Conservation (phyloP, 2,113 vertebrate species). For the Parus major region DNA sequence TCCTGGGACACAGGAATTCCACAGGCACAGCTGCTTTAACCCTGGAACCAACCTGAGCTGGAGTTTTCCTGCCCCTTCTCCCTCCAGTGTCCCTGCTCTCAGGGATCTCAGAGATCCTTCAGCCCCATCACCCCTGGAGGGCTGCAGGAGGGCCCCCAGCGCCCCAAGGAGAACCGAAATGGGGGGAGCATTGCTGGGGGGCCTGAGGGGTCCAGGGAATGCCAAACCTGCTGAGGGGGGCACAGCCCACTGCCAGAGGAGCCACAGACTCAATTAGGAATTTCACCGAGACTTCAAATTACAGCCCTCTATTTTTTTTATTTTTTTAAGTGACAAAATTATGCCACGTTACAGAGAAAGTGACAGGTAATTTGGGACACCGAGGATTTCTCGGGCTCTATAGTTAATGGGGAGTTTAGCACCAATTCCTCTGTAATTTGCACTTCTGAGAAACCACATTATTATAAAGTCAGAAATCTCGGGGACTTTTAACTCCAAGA, state of each 20-base stretch:
- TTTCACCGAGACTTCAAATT: conserved; percentile 62
- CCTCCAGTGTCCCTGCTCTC: accelerated
- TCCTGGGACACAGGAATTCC: accelerated
- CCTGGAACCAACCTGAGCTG: neutral
- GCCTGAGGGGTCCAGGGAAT: neutral
- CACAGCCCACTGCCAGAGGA: neutral
- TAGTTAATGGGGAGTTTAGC: conserved; percentile 83
- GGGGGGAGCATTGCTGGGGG: neutral
- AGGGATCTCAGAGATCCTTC: neutral
- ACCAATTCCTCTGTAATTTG: conserved; percentile 81
- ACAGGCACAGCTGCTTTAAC: accelerated
- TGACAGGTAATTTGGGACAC: conserved; percentile 83
- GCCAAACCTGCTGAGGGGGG: neutral
- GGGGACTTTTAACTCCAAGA: conserved; percentile 74
- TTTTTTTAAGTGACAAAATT: conserved; percentile 57
- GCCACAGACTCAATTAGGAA: conserved; percentile 63
- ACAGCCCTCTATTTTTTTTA: neutral
- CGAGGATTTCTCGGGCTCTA: conserved; percentile 72
- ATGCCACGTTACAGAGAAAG: conserved; percentile 57
- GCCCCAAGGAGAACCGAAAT: accelerated
- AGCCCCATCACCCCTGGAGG: accelerated
- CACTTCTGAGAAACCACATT: conserved; percentile 79
- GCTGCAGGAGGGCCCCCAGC: neutral
- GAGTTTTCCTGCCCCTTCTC: neutral
- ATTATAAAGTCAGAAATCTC: conserved; percentile 80